phyloP scores from a whole-genome alignment of 2,797 vertebrate genomes.

The Taeniopygia guttata region DNA sequence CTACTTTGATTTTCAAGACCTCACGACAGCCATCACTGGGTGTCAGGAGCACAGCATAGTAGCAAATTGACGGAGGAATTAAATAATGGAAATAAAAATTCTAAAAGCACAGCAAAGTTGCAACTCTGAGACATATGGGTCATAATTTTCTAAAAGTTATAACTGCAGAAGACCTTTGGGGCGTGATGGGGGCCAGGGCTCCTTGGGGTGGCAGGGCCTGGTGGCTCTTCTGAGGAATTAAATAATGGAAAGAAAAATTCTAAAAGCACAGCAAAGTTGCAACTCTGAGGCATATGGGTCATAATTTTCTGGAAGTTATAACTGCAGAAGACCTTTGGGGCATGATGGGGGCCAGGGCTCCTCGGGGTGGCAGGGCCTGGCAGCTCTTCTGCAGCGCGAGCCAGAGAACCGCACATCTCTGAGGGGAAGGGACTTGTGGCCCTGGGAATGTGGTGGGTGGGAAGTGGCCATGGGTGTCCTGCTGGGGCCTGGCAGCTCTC shows the following conservation, averaged over 20 bases:
- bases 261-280: background rate
- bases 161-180: background rate
- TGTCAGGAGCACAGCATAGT: background rate
- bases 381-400: background rate
- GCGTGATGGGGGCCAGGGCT: fast-evolving
- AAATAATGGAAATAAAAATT: background rate
- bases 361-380: fast-evolving
- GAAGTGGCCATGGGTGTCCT: fast-evolving
- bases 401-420: background rate
- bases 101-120: background rate
- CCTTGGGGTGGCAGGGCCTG: no score
- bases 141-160: fast-evolving
- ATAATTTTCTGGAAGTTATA: background rate
- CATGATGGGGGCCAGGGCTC: fast-evolving
- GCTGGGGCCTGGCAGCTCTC: no score
- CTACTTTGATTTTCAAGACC: background rate
- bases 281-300: background rate
- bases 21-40: fast-evolving
- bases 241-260: background rate
- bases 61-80: background rate
- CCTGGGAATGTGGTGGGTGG: fast-evolving
- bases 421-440: background rate
- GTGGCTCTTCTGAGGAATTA: no score
- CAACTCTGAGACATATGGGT: background rate
- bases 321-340: background rate